Evolutionary conservation across 2,797 vertebrate species (phyloP).

Genomic region (Poecilia wingei): DNA sequence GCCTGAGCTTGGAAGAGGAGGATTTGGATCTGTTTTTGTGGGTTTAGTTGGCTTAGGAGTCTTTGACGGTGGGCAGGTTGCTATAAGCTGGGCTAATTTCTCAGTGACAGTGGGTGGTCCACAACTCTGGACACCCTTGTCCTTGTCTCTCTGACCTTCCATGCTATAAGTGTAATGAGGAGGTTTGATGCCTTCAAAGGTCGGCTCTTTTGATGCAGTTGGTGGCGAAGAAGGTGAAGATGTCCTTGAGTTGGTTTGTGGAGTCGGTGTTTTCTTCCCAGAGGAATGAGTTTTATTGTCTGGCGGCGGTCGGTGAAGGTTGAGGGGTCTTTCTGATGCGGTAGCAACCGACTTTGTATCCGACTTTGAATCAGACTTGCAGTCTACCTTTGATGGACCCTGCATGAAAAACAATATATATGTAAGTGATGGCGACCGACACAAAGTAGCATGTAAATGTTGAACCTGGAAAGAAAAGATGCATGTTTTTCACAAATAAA

Average conservation of each 20-base stretch:
- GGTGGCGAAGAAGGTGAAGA: conserved; percentile 66
- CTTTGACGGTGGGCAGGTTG: conserved; percentile 94
- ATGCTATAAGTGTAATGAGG: conserved; percentile 73
- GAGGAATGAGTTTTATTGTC: conserved; percentile 79
- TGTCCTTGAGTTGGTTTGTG: conserved; percentile 64
- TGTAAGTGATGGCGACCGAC: conserved; percentile 12
- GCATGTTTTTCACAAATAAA: not conserved
- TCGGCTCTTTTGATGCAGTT: conserved; percentile 71
- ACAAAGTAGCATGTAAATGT: not conserved
- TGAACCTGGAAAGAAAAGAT: not conserved
- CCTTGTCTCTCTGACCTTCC: conserved; percentile 82
- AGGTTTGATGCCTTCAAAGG: conserved; percentile 73
- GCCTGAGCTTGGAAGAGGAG: conserved; percentile 75
- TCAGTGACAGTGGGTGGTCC: conserved; percentile 92
- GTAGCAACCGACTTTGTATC: conserved; percentile 71
- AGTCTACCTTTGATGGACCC: conserved; percentile 82
- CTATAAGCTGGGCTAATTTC: conserved; percentile 95
- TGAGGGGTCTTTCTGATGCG: conserved; percentile 79
- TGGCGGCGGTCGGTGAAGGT: conserved; percentile 77
- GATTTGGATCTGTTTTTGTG: conserved; percentile 67
- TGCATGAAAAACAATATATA: conserved; percentile 40
- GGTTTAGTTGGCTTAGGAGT: conserved; percentile 90
- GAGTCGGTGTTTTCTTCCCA: conserved; percentile 78
- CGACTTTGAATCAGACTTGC: conserved; percentile 80
- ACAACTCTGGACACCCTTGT: conserved; percentile 86